These are phyloP conservation scores for Julus scanicus DNA, from an alignment of 2,888 invertebrate genomes.

Conservation along the genomic window DNA sequence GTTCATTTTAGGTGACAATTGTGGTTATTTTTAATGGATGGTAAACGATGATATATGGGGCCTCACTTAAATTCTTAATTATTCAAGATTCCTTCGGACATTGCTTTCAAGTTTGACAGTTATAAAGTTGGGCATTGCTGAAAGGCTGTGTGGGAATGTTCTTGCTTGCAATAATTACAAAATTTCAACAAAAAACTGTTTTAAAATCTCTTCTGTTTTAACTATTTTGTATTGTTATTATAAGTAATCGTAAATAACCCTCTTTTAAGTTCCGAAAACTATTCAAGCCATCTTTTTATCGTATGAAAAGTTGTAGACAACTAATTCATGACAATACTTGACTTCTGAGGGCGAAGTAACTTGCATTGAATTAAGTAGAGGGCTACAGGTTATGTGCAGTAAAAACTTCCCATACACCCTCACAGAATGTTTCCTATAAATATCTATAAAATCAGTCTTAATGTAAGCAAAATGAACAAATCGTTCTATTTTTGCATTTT, in stretches of 20 bases:
- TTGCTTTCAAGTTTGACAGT: neutral
- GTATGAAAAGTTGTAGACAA: too few relatives aligned
- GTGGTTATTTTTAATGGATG: neutral
- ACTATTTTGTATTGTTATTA: too few relatives aligned
- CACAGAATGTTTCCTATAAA: neutral
- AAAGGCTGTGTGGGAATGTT: neutral
- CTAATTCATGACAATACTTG: too few relatives aligned
- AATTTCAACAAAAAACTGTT: neutral
- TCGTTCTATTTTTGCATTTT: neutral
- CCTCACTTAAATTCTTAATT: neutral
- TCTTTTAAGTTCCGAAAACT: too few relatives aligned
- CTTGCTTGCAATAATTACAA: neutral
- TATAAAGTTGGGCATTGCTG: neutral
- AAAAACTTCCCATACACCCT: neutral
- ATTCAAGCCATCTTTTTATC: too few relatives aligned
- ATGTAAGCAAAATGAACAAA: neutral
- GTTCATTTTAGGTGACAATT: neutral
- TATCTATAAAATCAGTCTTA: neutral
- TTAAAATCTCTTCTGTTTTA: too few relatives aligned
- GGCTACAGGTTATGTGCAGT: too few relatives aligned
- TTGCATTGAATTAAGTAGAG: too few relatives aligned
- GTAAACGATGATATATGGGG: slow-evolving; percentile 1
- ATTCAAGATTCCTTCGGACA: neutral
- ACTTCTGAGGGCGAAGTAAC: too few relatives aligned
- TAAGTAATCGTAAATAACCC: too few relatives aligned